A percentile compares a stretch with the other conserved stretches of the same genome.
phyloP scores from a whole-genome alignment of 2,113 vertebrate species.

The Microcebus griseorufus region DNA sequence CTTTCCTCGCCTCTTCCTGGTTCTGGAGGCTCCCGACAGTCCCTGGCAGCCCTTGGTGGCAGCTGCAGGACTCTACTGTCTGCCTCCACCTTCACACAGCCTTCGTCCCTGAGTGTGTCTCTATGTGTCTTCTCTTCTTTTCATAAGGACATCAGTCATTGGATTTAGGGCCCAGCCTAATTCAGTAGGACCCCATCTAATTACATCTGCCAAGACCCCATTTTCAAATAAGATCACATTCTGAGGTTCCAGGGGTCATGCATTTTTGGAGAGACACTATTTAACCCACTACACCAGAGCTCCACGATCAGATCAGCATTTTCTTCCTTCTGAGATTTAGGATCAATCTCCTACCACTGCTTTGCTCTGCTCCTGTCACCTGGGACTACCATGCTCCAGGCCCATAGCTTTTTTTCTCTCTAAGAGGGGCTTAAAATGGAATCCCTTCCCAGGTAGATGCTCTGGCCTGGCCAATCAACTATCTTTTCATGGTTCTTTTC shows the following conservation, averaged over 20 bases:
- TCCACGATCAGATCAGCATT: too few relatives aligned
- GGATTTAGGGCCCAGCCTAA: neutral
- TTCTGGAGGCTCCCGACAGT: neutral
- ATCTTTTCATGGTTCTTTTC: neutral
- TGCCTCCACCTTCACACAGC: neutral
- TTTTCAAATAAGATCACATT: neutral
- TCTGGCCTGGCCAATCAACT: neutral
- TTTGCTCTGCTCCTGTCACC: neutral
- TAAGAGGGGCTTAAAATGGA: neutral
- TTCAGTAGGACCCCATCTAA: neutral
- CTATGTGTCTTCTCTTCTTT: neutral
- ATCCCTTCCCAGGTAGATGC: neutral
- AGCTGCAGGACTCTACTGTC: neutral
- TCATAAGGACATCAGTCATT: neutral
- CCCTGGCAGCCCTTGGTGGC: neutral
- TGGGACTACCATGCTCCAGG: neutral
- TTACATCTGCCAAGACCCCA: neutral
- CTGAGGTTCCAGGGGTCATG: neutral
- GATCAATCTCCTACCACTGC: neutral
- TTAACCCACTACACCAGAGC: neutral
- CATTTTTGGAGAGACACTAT: neutral
- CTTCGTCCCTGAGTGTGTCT: neutral
- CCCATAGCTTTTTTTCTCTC: neutral
- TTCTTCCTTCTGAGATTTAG: neutral
- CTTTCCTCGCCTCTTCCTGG: neutral